phyloP scores from a whole-genome alignment of 2,888 invertebrate genomes.

The Scaptomyza polygonia region DNA sequence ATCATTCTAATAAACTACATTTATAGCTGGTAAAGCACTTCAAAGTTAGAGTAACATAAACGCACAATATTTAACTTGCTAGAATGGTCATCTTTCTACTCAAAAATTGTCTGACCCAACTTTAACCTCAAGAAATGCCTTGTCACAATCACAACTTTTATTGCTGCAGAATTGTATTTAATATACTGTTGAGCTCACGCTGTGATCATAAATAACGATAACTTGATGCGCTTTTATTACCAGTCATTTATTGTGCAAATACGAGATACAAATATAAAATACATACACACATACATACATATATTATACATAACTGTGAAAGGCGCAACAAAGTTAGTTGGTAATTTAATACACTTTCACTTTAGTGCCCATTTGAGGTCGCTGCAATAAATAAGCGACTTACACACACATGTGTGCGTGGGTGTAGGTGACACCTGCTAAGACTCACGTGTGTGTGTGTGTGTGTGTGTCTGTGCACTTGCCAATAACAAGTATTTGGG shows the following conservation, averaged over 20 bases:
- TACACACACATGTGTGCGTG: slow-evolving; percentile 49
- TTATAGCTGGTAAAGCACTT: too few relatives aligned
- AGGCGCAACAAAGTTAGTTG: slow-evolving; percentile 32
- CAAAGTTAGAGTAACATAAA: too few relatives aligned
- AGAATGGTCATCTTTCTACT: too few relatives aligned
- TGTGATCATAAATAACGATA: slow-evolving; percentile 66
- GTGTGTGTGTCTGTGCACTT: slow-evolving; percentile 11
- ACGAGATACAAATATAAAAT: slow-evolving; percentile 41
- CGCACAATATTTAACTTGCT: too few relatives aligned
- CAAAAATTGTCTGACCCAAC: too few relatives aligned
- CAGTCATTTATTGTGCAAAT: slow-evolving; percentile 55
- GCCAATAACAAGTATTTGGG: slow-evolving; percentile 79
- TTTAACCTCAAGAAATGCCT: neutral
- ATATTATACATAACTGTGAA: slow-evolving; percentile 19
- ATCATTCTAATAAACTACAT: too few relatives aligned
- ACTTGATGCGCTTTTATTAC: slow-evolving; percentile 68
- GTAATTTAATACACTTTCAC: slow-evolving; percentile 80
- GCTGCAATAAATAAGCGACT: slow-evolving; percentile 80
- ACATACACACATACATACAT: slow-evolving; percentile 30
- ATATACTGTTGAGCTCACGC: slow-evolving; percentile 36
- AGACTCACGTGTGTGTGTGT: slow-evolving; percentile 21
- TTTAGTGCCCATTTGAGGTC: slow-evolving; percentile 79
- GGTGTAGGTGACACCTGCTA: slow-evolving; percentile 29
- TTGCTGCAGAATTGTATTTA: slow-evolving; percentile 36
- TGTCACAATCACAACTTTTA: slow-evolving; percentile 14